Conservation (phyloP, 2,888 invertebrate species). For the Xiphydria camelus region DNA sequence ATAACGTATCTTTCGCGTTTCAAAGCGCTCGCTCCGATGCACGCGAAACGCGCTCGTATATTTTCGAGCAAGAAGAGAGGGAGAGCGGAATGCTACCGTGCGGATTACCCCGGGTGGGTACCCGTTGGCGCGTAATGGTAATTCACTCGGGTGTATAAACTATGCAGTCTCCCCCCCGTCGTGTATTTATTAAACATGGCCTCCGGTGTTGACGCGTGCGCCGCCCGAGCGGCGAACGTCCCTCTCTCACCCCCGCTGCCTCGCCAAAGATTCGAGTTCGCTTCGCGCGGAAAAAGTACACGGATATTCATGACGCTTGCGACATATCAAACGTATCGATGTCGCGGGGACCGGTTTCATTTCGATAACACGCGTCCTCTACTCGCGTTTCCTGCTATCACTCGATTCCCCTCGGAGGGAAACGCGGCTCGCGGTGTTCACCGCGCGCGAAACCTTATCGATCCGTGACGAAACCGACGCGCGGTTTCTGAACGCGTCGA, state of each 20-base stretch:
- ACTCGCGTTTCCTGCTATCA: background rate
- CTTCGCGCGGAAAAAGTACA: too few relatives aligned
- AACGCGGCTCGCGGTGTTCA: background rate
- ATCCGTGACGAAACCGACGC: too few relatives aligned
- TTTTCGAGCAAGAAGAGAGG: too few relatives aligned
- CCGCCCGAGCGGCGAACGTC: conserved; percentile 7
- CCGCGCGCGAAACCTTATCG: too few relatives aligned
- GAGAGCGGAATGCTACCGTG: too few relatives aligned
- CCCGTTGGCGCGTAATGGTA: conserved; percentile 20
- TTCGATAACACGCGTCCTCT: background rate
- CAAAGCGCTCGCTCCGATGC: too few relatives aligned
- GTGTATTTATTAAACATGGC: conserved; percentile 45
- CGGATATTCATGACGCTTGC: background rate
- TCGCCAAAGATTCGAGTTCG: conserved; percentile 12
- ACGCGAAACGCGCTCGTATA: too few relatives aligned
- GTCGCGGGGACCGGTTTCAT: background rate
- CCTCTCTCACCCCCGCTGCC: conserved; percentile 14
- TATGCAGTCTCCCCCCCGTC: conserved; percentile 29
- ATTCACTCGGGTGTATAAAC: conserved; percentile 37
- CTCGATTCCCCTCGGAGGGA: too few relatives aligned
- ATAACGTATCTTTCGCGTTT: too few relatives aligned
- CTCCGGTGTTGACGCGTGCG: conserved; percentile 13
- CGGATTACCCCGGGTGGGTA: conserved; percentile 19
- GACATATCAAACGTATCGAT: background rate
- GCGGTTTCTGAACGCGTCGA: too few relatives aligned